Percentiles rank a stretch among this genome's conserved stretches.
Conservation (phyloP, 2,113 vertebrate genomes). For the Eulemur macaco region DNA sequence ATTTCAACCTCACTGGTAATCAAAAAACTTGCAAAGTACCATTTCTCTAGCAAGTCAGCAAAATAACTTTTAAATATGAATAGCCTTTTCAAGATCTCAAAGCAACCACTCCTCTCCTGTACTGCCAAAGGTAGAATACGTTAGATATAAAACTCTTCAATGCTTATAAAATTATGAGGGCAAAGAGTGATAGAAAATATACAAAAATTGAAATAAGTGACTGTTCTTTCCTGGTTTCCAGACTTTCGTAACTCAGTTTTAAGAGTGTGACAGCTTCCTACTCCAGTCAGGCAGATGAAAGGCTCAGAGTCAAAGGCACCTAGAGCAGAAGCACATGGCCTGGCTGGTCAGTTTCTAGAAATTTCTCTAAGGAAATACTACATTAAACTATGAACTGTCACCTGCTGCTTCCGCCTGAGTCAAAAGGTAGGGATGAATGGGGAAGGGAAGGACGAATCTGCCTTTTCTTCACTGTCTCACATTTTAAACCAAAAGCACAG, state of each 20-base stretch:
- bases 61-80: background rate
- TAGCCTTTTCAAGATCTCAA: background rate
- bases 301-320: background rate
- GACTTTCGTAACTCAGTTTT: background rate
- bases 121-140: too few species aligned
- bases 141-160: background rate
- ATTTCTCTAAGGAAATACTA: background rate
- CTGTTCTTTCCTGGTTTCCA: background rate
- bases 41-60: background rate
- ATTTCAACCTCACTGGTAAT: background rate
- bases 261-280: fast-evolving
- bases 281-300: background rate
- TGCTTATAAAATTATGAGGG: background rate
- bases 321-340: background rate
- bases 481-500: background rate
- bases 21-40: background rate
- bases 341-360: fast-evolving
- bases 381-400: background rate
- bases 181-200: background rate
- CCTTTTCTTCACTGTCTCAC: background rate
- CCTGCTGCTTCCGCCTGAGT: background rate
- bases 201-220: background rate
- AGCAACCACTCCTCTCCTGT: background rate
- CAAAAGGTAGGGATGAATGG: background rate
- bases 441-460: background rate